These are phyloP conservation scores for Deilephila elpenor DNA, from an alignment of 2,888 invertebrate genomes.

Conservation along the genomic window DNA sequence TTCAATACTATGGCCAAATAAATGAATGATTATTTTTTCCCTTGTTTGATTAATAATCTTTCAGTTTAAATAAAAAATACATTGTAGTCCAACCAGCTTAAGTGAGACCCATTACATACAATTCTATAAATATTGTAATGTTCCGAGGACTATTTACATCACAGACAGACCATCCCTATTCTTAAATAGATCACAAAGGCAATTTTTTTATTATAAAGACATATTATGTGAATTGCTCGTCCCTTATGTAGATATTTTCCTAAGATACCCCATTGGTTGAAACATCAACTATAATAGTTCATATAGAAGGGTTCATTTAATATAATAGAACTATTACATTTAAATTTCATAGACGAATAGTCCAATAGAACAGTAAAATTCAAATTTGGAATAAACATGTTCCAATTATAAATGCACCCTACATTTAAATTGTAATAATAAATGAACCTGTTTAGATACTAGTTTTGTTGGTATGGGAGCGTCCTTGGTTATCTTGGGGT, in stretches of 20 bases:
- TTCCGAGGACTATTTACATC: too few relatives aligned
- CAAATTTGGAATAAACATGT: conserved; percentile 5
- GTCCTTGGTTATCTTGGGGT: conserved; percentile 37
- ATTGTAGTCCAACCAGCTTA: too few relatives aligned
- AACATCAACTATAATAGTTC: not conserved
- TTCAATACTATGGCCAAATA: too few relatives aligned
- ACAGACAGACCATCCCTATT: too few relatives aligned
- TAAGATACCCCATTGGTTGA: not conserved
- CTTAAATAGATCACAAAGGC: too few relatives aligned
- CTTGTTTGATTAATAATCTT: too few relatives aligned
- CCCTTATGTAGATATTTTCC: not conserved
- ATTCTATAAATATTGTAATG: too few relatives aligned
- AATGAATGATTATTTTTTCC: too few relatives aligned
- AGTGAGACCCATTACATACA: too few relatives aligned
- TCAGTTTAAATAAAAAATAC: too few relatives aligned
- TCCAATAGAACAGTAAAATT: not conserved
- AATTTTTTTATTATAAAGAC: too few relatives aligned
- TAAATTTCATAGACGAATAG: conserved; percentile 29
- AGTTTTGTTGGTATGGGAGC: conserved; percentile 39
- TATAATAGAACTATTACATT: not conserved
- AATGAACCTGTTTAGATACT: conserved; percentile 40
- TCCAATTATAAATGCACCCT: conserved; percentile 45
- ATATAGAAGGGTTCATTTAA: not conserved
- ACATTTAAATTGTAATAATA: conserved; percentile 35
- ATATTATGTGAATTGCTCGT: not conserved